Evolutionary conservation across 1,140 invertebrate genomes (phyloP).

Genomic region (Pinna nobilis): DNA sequence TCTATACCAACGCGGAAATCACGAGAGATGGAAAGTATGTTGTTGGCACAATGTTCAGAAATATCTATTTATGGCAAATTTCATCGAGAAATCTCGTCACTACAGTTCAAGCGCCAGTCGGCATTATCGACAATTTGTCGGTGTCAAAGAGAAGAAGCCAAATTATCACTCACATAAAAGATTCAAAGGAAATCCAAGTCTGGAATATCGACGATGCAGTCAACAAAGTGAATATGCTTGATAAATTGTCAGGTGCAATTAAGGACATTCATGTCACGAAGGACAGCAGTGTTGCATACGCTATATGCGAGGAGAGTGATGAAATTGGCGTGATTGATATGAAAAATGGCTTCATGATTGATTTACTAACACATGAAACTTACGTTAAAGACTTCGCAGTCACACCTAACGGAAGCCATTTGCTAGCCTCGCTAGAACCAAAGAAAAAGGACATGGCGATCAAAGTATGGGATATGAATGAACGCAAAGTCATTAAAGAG

Average conservation of each 20-base stretch:
- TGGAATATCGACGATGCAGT: slow-evolving; percentile 67
- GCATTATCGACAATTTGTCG: slow-evolving; percentile 61
- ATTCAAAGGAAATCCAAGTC: slow-evolving; percentile 60
- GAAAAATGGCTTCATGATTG: slow-evolving; percentile 65
- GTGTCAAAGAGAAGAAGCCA: slow-evolving; percentile 53
- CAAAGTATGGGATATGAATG: slow-evolving; percentile 69
- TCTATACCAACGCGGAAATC: slow-evolving; percentile 67
- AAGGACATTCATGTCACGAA: slow-evolving; percentile 56
- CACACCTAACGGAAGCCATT: slow-evolving; percentile 63
- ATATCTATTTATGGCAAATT: slow-evolving; percentile 70
- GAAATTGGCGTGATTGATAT: slow-evolving; percentile 72
- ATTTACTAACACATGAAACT: slow-evolving; percentile 71
- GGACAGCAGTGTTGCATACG: slow-evolving; percentile 57
- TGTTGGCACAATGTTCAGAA: slow-evolving; percentile 67
- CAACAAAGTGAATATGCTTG: slow-evolving; percentile 58
- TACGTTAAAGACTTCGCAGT: slow-evolving; percentile 63
- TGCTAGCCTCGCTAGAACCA: slow-evolving; percentile 57
- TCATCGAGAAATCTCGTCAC: slow-evolving; percentile 48
- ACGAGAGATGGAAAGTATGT: slow-evolving; percentile 64
- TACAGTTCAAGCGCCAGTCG: slow-evolving; percentile 69
- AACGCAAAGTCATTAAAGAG: slow-evolving; percentile 63
- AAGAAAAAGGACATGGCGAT: slow-evolving; percentile 53
- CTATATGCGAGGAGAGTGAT: slow-evolving; percentile 66
- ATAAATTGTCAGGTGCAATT: slow-evolving; percentile 63
- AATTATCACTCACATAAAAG: slow-evolving; percentile 61